Base-by-base conservation (phyloP, 2,797 vertebrate species). In the Rhadinocentrus ornatus region DNA sequence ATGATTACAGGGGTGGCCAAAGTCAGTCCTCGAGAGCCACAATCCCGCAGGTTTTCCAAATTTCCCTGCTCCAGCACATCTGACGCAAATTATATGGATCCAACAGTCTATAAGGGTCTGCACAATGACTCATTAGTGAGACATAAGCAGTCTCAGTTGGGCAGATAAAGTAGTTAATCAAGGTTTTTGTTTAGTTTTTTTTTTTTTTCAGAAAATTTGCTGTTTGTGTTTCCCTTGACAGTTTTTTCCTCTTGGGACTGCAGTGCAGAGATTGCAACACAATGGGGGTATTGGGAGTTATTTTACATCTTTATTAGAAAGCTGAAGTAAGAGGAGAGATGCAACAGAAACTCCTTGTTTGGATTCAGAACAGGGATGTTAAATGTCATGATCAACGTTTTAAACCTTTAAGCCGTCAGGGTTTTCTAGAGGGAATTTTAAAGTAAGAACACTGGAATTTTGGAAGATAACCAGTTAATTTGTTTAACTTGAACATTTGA, bases 141-240 rank as follows among this genome's bases (percentile, higher is more conserved):
- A 26, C 52, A 63, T 69, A 48, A 62, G 62, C 65, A 34, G 68
- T 44, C 58, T 53, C 35, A 73, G 24, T 75, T 69, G 41, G 41
- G 46, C 54, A 75, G 62, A 73, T 78, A 46, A 70, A 61, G 68
- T 56, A 41, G 55, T 67, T 73, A 76, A 73, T 78, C 56, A 73
- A 73, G 65, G 6, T 31, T 66, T 50, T n/a, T n/a, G n/a, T n/a
- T n/a, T n/a, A n/a, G n/a, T n/a, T n/a, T 37, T 24, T 34, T 20
- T 60, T 32, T 53, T 63, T 77, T 62, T 59, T 16, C 53, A n/a
- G 57, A 11, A 58, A 54, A 73, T 77, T 59, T 54, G 11, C 44
- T 71, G 35, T 63, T 71, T 65, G 64, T 66, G 50, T 64, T 74
- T 66, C 48, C 52, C 35, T 24, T 24, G 48, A 63, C 57, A 50